A percentile compares a stretch with the other conserved stretches of the same genome.
phyloP scores from a whole-genome alignment of 2,113 vertebrate species.

The Craseonycteris thonglongyai region DNA sequence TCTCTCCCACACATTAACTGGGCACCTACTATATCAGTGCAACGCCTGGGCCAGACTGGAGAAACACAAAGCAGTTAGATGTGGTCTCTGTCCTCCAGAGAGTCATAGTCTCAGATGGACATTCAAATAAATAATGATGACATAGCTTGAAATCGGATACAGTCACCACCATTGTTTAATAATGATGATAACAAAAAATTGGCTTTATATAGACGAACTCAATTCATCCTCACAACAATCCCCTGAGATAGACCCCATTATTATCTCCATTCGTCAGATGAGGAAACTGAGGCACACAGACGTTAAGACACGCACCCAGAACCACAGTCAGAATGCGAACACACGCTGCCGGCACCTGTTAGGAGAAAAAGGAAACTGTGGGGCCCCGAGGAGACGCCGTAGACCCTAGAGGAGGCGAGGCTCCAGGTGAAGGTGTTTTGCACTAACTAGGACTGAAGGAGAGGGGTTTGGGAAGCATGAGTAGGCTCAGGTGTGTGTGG shows the following conservation, averaged over 20 bases:
- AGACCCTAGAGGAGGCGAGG: rapidly evolving
- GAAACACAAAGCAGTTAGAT: background rate
- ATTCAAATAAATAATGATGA: background rate
- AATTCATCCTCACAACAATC: background rate
- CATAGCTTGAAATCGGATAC: background rate
- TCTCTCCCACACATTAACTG: background rate
- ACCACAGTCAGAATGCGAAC: background rate
- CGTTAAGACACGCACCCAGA: rapidly evolving
- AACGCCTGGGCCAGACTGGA: background rate
- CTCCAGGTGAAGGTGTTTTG: background rate
- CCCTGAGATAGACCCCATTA: background rate
- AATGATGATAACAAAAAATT: background rate
- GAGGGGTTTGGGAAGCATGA: rapidly evolving
- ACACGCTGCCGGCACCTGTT: background rate
- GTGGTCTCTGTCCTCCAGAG: background rate
- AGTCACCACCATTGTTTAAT: background rate
- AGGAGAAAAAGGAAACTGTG: too few relatives aligned
- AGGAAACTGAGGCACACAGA: background rate
- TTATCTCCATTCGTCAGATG: background rate
- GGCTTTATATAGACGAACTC: background rate
- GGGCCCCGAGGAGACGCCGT: too few relatives aligned
- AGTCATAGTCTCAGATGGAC: background rate
- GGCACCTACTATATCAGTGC: background rate
- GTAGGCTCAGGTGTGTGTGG: too few relatives aligned
- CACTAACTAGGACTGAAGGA: background rate